These are phyloP conservation scores for Orchesellides sinensis DNA, from an alignment of 2,888 invertebrate genomes.

Conservation along the genomic window DNA sequence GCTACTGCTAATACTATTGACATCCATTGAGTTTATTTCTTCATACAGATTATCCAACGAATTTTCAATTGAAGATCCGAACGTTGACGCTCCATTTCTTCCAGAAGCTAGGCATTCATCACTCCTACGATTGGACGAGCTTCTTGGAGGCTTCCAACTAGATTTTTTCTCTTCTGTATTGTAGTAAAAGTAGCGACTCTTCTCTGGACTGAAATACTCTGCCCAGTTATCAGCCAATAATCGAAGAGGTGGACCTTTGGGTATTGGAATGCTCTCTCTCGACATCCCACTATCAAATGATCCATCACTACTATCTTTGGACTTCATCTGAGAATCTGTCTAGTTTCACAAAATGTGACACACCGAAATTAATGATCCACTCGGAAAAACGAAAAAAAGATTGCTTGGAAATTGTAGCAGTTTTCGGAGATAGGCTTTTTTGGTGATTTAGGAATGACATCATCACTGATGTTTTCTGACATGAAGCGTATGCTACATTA, in stretches of 20 bases:
- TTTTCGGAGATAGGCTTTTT: not conserved
- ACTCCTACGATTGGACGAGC: slow-evolving; percentile 65
- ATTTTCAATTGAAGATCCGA: slow-evolving; percentile 67
- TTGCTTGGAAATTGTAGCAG: not conserved
- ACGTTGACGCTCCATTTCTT: slow-evolving; percentile 65
- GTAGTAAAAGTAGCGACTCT: slow-evolving; percentile 71
- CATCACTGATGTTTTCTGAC: slow-evolving; percentile 20
- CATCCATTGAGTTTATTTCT: slow-evolving; percentile 49
- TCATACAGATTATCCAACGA: slow-evolving; percentile 68
- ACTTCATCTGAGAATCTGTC: slow-evolving; percentile 54
- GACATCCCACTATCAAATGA: slow-evolving; percentile 39
- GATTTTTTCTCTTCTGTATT: slow-evolving; percentile 69
- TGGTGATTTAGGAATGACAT: slow-evolving; percentile 20
- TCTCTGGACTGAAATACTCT: slow-evolving; percentile 69
- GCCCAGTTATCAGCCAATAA: slow-evolving; percentile 71
- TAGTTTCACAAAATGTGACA: slow-evolving; percentile 6
- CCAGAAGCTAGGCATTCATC: slow-evolving; percentile 68
- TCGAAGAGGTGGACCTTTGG: slow-evolving; percentile 65
- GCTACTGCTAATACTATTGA: slow-evolving; percentile 46
- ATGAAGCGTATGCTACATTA: slow-evolving; percentile 32
- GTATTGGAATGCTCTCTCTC: slow-evolving; percentile 33
- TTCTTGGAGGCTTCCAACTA: slow-evolving; percentile 74
- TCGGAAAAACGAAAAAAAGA: slow-evolving; percentile 7
- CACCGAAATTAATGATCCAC: slow-evolving; percentile 20
- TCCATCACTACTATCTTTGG: slow-evolving; percentile 62